Percentiles rank a stretch among this genome's conserved stretches.
Conservation (phyloP, 2,888 invertebrate species). For the Pediacus dermestoides region DNA sequence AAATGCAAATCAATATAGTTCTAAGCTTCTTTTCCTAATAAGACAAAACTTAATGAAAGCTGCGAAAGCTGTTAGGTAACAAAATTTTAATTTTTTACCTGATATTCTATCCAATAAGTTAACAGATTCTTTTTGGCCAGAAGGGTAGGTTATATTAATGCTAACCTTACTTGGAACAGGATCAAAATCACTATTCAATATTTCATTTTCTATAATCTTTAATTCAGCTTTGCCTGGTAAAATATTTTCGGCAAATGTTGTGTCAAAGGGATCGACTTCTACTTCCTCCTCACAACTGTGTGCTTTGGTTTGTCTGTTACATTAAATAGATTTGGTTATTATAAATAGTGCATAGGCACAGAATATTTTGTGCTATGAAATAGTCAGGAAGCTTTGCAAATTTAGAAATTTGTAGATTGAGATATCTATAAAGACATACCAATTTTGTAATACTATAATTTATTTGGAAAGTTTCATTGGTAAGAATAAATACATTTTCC, state of each 20-base stretch:
- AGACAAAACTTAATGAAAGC: too few relatives aligned
- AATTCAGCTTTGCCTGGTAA: conserved; percentile 63
- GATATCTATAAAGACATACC: too few relatives aligned
- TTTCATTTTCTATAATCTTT: conserved; percentile 57
- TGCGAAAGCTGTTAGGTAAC: conserved; percentile 1
- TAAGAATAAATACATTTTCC: too few relatives aligned
- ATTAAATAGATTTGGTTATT: too few relatives aligned
- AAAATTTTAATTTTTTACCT: conserved; percentile 28
- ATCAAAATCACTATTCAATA: conserved; percentile 52
- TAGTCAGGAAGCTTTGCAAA: too few relatives aligned
- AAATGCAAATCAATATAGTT: too few relatives aligned
- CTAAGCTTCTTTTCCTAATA: too few relatives aligned
- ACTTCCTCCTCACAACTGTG: neutral
- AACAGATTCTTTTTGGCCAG: conserved; percentile 58
- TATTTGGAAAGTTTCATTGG: too few relatives aligned
- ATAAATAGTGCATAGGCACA: too few relatives aligned
- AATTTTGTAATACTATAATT: too few relatives aligned
- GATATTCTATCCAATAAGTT: conserved; percentile 43
- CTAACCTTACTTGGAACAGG: conserved; percentile 60
- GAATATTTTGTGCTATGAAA: too few relatives aligned
- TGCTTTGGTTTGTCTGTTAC: neutral
- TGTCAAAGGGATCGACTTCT: conserved; percentile 79
- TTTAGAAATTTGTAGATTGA: too few relatives aligned
- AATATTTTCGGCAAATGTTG: conserved; percentile 75
- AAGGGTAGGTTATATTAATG: conserved; percentile 63